Evolutionary conservation across 2,113 vertebrate species (phyloP), one percentile per base, ranked within the genome.

Genomic region (Phainopepla nitens): DNA sequence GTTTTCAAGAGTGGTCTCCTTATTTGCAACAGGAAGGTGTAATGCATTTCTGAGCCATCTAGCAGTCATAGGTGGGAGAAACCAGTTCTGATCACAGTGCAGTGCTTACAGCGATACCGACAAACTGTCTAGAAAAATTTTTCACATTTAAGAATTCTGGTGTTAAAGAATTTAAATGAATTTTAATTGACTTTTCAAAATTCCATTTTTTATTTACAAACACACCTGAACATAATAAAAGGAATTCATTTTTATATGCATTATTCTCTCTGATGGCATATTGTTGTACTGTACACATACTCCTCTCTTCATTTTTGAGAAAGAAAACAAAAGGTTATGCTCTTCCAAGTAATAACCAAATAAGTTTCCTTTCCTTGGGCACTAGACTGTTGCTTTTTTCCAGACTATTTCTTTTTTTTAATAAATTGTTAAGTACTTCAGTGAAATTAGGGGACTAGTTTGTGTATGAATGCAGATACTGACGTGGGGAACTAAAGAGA

Each of bases 181-280:
- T 92, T 95, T 97, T 97, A 97, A 96, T 94, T 96, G 92, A 97
- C 93, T 96, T 97, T 93, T 95, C 73, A 64, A 87, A 87, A 96
- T 95, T 89, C 94, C 24, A 69, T 87, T 89, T 92, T 95, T 89
- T 94, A 94, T 96, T 93, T 95, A 94, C 91, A 92, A 94, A 87
- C 70, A 89, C 86, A 92, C 86, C 81, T 89, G 89, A 96, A 94
- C 77, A 91, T 57, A 96, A 66, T 75, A 95, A 93, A 77, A 89
- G 33, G 64, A 95, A 81, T 88, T 88, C 79, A n/a, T 81, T 96
- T 96, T 96, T 82, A 87, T 92, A 96, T 96, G 94, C 73, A 96
- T 96, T 97, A 95, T 96, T 96, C 96, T 94, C 90, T 96, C 93
- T 92, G 96, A 96, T 94, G 94, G 60, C 80, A 82, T 56, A 51